Evolutionary conservation across 2,797 vertebrate genomes (phyloP), one percentile per base, ranked within the genome.

Genomic region (Hemibagrus guttatus): DNA sequence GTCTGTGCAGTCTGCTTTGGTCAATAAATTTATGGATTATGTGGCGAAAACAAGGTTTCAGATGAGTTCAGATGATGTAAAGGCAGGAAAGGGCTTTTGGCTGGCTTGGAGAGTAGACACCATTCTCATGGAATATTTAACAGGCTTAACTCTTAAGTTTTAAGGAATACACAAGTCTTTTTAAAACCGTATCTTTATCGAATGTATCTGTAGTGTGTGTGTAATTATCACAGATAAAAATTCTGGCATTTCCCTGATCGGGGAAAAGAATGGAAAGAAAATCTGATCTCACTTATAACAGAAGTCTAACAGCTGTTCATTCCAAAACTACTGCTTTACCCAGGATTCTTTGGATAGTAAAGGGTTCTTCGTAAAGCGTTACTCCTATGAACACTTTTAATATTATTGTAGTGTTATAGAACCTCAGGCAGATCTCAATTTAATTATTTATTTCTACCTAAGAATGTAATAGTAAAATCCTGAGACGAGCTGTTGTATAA

Each of bases 121-220:
- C 83, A 58, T 85, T 71, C 23, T 84, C 63, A 42, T 75, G 49
- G 49, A 84, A 88, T 75, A 80, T 75, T 35, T 2, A 52, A 81
- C 76, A 71, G 64, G 52, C n/a, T 59, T 68, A 68, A 16, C 12
- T 52, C 5, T n/a, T 16, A 1, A 74, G 19, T 74, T 49, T 69
- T 49, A 49, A 74, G 46, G 11, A 3, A 39, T 71, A 71, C 39
- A 42, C 28, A 3, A 19, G 16, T 35, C 1, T 61, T 35, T 35
- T 68, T 35, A 7, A 31, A 68, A 28, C 14, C 63, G 28, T 66
- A 31, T 31, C 63, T 28, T 66, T 31, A 66, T 66, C 63, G 14
- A 35, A 35, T 68, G 31, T 2, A 68, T 71, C 31, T 71, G 35
- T 28, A 39, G 68, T 31, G 14, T 6, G 13, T 28, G 63, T 64